phyloP scores from a whole-genome alignment of 2,113 vertebrate genomes.

The Apeltes quadracus region DNA sequence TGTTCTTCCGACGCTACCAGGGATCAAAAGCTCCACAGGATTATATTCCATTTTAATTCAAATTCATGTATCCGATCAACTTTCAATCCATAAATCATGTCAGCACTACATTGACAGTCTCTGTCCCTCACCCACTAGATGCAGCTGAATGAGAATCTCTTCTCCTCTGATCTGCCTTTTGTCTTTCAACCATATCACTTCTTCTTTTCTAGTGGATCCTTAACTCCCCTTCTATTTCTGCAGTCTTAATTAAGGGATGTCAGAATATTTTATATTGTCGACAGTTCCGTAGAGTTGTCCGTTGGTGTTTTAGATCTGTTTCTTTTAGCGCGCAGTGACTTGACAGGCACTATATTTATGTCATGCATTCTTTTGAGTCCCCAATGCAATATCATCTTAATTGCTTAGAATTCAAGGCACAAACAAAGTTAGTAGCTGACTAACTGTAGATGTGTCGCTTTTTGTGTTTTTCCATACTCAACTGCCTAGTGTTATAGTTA shows the following conservation, averaged over 20 bases:
- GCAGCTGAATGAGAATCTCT: slow-evolving; percentile 26
- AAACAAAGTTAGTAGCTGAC: slow-evolving; percentile 18
- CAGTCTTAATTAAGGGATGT: slow-evolving; percentile 30
- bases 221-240: slow-evolving; percentile 19
- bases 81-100: slow-evolving; percentile 24
- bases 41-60: too few species aligned
- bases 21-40: not conserved
- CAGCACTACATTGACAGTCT: slow-evolving; percentile 3
- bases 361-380: slow-evolving; percentile 13
- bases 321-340: slow-evolving; percentile 58
- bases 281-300: slow-evolving; percentile 29
- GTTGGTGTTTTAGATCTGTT: slow-evolving; percentile 38
- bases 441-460: slow-evolving; percentile 10
- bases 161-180: slow-evolving; percentile 16
- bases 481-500: slow-evolving; percentile 13
- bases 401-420: slow-evolving; percentile 22
- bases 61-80: not conserved
- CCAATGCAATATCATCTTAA: slow-evolving; percentile 29
- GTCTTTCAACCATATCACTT: slow-evolving; percentile 1
- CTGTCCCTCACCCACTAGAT: not conserved
- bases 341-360: slow-evolving; percentile 33
- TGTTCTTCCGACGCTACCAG: not conserved
- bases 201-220: slow-evolving; percentile 23
- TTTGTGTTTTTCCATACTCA: slow-evolving; percentile 29
- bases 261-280: slow-evolving; percentile 12